Evolutionary conservation across 2,888 invertebrate genomes (phyloP).

Genomic region (Idaea aversata): DNA sequence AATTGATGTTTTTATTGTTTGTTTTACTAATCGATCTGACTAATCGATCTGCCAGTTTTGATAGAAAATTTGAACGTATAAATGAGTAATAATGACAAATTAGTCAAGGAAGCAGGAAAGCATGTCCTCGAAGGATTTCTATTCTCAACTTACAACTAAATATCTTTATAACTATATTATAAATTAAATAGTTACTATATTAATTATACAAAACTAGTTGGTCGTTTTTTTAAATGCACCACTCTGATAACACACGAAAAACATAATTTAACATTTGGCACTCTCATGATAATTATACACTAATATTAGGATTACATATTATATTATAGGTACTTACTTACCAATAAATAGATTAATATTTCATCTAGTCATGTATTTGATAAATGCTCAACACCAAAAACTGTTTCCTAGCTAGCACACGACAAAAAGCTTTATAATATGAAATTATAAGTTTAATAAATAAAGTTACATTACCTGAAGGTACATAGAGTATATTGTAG

Average conservation of each 20-base stretch:
- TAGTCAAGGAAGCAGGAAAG: not conserved
- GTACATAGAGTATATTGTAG: not conserved
- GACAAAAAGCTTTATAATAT: constrained; percentile 1
- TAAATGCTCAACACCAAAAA: not conserved
- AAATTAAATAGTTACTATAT: not conserved
- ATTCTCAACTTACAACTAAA: no score
- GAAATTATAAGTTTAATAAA: not conserved
- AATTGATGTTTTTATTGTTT: no score
- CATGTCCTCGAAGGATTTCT: no score
- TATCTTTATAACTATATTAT: not conserved
- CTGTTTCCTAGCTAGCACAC: constrained; percentile 7
- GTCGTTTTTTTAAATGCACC: not conserved
- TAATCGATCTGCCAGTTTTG: no score
- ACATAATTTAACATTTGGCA: not conserved
- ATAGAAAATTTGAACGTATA: no score
- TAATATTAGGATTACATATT: not conserved
- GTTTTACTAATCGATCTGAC: no score
- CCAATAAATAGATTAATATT: not conserved
- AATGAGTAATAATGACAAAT: not conserved
- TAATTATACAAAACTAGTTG: not conserved
- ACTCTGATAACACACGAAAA: not conserved
- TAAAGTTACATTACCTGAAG: not conserved
- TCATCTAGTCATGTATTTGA: not conserved
- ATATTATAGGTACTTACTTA: not conserved
- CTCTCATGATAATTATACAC: not conserved